phyloP scores from a whole-genome alignment of 2,888 invertebrate species.

The Andrena chrysosceles region DNA sequence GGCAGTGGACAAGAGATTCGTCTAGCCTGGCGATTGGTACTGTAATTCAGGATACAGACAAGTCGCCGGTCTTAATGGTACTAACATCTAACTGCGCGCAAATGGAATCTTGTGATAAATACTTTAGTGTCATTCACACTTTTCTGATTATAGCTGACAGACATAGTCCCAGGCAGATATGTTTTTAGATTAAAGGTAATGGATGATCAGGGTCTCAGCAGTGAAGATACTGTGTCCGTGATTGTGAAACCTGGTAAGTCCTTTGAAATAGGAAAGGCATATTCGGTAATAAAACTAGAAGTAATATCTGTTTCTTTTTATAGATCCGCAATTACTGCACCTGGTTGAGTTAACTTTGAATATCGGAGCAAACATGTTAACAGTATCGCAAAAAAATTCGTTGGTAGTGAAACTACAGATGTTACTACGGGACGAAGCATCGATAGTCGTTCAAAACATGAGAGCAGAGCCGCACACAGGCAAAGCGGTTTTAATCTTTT shows the following conservation, averaged over 20 bases:
- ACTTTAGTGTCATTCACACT: not conserved
- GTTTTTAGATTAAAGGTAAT: slow-evolving; percentile 95
- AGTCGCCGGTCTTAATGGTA: slow-evolving; percentile 91
- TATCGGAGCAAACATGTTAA: slow-evolving; percentile 89
- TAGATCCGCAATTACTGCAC: slow-evolving; percentile 90
- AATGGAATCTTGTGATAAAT: slow-evolving; percentile 5
- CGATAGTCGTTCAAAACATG: slow-evolving; percentile 85
- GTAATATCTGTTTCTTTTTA: slow-evolving; percentile 62
- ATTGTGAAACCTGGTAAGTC: slow-evolving; percentile 89
- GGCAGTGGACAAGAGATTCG: slow-evolving; percentile 93
- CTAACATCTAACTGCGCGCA: slow-evolving; percentile 58
- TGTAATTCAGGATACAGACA: slow-evolving; percentile 91
- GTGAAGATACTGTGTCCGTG: slow-evolving; percentile 93
- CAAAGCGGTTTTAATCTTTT: slow-evolving; percentile 88
- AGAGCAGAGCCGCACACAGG: slow-evolving; percentile 86
- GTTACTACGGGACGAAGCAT: slow-evolving; percentile 91
- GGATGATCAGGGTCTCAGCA: slow-evolving; percentile 95
- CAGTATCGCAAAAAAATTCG: slow-evolving; percentile 90
- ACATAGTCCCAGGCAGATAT: slow-evolving; percentile 94
- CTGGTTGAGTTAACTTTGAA: slow-evolving; percentile 94
- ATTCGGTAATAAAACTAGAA: slow-evolving; percentile 2
- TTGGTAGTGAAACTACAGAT: slow-evolving; percentile 93
- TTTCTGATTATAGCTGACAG: slow-evolving; percentile 88
- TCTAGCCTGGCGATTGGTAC: slow-evolving; percentile 93
- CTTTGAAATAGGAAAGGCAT: not conserved